Percentiles rank a stretch among this genome's conserved stretches.
These are phyloP conservation scores for Sebastiscus tertius DNA, from an alignment of 2,797 vertebrate genomes.

Conservation along the genomic window DNA sequence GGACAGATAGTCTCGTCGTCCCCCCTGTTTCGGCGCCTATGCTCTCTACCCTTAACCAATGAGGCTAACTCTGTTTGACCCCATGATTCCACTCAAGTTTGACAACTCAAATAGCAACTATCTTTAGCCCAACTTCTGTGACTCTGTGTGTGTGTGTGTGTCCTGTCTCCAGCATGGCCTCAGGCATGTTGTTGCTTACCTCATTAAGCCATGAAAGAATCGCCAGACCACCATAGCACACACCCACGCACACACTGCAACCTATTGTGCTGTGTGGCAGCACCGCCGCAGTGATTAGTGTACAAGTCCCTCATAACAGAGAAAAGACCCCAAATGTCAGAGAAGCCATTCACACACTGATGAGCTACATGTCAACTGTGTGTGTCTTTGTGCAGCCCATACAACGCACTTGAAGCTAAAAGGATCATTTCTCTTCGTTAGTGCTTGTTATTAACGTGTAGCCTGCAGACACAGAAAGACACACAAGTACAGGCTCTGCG, in stretches of 20 bases:
- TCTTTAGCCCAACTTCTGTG: conserved; percentile 68
- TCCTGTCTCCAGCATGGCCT: conserved; percentile 71
- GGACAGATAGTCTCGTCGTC: fast-evolving
- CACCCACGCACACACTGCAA: conserved; percentile 54
- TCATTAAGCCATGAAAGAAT: conserved; percentile 77
- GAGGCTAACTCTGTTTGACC: conserved; percentile 71
- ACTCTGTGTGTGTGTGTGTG: conserved; percentile 39
- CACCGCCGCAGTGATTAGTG: conserved; percentile 51
- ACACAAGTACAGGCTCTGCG: conserved; percentile 48
- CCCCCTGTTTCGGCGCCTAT: too few species aligned
- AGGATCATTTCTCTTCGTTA: conserved; percentile 76
- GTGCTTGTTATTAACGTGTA: conserved; percentile 66
- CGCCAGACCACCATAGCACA: conserved; percentile 68
- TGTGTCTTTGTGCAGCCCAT: conserved; percentile 55
- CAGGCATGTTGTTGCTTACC: conserved; percentile 80
- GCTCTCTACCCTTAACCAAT: conserved; percentile 11
- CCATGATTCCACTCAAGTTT: conserved; percentile 61
- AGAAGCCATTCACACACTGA: conserved; percentile 50
- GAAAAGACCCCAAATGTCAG: conserved; percentile 60
- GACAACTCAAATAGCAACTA: conserved; percentile 63
- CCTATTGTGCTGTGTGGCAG: conserved; percentile 62
- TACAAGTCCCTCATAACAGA: conserved; percentile 54
- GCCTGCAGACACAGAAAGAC: conserved; percentile 64
- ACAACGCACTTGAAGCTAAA: conserved; percentile 50
- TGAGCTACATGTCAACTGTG: conserved; percentile 50